Conservation (phyloP, 2,113 vertebrate species). For the Sorex araneus region DNA sequence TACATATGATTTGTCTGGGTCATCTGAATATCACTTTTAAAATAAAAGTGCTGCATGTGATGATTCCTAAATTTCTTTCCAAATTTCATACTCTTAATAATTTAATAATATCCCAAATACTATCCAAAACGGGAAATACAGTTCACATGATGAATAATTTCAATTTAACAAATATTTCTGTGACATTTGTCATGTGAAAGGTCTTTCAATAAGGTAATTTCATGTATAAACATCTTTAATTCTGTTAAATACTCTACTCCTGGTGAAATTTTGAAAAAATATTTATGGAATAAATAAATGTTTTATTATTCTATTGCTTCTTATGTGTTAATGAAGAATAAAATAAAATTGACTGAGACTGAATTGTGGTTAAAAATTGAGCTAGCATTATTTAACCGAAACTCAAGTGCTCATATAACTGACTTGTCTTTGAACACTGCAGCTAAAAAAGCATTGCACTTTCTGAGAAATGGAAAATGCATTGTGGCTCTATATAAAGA, state of each 20-base stretch:
- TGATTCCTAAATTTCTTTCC: not conserved
- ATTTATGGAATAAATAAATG: not conserved
- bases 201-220: constrained; percentile 8
- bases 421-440: not conserved
- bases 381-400: constrained; percentile 39
- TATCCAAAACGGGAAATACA: not conserved
- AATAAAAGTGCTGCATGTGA: not conserved
- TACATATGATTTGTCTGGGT: not conserved
- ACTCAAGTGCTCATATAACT: constrained; percentile 15
- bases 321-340: constrained; percentile 8
- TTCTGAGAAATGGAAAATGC: constrained; percentile 53
- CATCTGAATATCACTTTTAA: constrained; percentile 17
- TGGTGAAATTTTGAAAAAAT: constrained; percentile 3
- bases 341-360: not conserved
- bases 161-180: constrained; percentile 13
- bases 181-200: not conserved
- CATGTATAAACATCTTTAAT: too few species aligned
- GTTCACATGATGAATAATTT: not conserved
- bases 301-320: not conserved
- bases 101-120: constrained; percentile 8
- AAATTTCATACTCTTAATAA: constrained; percentile 25
- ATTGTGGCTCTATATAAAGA: not conserved
- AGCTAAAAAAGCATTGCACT: constrained; percentile 47
- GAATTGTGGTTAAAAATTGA: not conserved
- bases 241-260: constrained; percentile 23